phyloP scores from a whole-genome alignment of 2,888 invertebrate genomes.

The Apodemia duryi region DNA sequence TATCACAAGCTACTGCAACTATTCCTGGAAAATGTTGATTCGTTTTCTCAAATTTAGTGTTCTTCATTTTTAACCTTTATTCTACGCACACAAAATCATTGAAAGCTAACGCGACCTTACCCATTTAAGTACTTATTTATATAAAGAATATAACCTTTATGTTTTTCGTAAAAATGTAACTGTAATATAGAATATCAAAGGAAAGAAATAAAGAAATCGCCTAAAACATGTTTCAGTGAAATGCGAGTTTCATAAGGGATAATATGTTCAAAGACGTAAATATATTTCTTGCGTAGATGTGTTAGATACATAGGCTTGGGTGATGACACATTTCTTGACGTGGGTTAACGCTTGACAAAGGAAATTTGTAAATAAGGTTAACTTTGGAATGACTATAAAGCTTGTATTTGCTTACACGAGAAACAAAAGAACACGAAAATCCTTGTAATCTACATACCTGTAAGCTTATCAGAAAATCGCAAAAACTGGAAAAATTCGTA shows the following conservation, averaged over 20 bases:
- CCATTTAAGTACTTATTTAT: no score
- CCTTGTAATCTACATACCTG: neutral
- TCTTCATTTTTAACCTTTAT: no score
- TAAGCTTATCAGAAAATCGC: constrained; percentile 32
- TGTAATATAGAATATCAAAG: neutral
- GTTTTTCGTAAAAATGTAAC: no score
- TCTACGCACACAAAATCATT: no score
- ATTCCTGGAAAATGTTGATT: no score
- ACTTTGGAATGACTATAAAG: constrained; percentile 20
- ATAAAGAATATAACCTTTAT: no score
- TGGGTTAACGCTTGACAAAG: neutral
- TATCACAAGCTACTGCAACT: no score
- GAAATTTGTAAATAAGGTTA: constrained; percentile 11
- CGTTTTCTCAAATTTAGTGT: no score
- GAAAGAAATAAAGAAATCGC: neutral
- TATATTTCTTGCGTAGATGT: neutral
- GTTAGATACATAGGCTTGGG: neutral
- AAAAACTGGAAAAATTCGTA: constrained; percentile 47
- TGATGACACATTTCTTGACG: constrained; percentile 8
- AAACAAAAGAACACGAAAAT: constrained; percentile 23
- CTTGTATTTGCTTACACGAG: constrained; percentile 17
- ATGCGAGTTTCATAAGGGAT: neutral
- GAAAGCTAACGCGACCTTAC: no score
- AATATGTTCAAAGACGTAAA: constrained; percentile 6
- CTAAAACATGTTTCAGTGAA: neutral